Conservation (phyloP, 2,113 vertebrate species). For the Morone chrysops region DNA sequence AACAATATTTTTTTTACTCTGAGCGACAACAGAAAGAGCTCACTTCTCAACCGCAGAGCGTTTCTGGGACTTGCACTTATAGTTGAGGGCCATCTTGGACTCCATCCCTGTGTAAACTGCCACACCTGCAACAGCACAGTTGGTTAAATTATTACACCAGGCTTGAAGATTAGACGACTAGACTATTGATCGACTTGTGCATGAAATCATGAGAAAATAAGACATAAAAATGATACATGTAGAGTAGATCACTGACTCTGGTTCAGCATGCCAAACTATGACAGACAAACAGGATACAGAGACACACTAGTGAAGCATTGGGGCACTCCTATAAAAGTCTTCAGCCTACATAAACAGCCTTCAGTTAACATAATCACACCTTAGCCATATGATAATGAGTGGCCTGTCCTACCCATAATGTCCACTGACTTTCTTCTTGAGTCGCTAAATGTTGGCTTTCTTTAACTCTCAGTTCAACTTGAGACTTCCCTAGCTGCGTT, state of each 20-base stretch:
- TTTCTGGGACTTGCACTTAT: conserved; percentile 99
- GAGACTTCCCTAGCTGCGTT: neutral
- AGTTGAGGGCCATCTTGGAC: conserved; percentile 99
- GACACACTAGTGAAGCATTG: neutral
- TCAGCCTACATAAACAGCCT: neutral
- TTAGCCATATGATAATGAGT: neutral
- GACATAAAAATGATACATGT: neutral
- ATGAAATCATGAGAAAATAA: neutral
- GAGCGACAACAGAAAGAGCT: conserved; percentile 47
- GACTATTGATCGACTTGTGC: neutral
- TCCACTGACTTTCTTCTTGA: neutral
- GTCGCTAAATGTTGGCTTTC: neutral
- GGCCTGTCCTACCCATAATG: neutral
- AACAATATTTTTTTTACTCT: neutral
- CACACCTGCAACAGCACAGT: conserved; percentile 87
- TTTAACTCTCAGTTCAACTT: neutral
- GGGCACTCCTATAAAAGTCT: neutral
- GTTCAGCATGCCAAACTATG: neutral
- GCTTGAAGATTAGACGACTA: neutral
- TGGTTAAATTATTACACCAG: neutral
- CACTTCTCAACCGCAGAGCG: conserved; percentile 99
- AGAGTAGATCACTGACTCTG: neutral
- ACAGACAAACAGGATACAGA: neutral
- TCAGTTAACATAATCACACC: neutral
- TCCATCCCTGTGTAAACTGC: conserved; percentile 99